Base-by-base conservation (phyloP, 1,140 invertebrate species). In the Aplysia californica region DNA sequence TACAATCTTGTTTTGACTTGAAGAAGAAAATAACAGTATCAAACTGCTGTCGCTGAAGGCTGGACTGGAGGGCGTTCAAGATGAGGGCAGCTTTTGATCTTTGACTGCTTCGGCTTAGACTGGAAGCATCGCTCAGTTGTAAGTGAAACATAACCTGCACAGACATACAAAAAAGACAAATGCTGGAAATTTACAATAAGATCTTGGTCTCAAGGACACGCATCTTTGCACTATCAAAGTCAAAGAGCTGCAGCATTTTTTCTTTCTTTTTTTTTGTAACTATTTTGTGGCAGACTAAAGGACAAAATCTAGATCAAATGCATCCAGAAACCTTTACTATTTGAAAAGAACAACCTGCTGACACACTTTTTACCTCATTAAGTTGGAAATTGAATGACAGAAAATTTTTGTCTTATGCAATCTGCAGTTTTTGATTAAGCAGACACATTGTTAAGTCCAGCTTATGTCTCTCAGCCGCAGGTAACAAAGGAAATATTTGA, bases 21-120 rank as follows among this genome's bases (percentile, higher is more conserved):
- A 90, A 81, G 72, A 88, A 90, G 79, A 88, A 89, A 1, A 83
- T 73, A 20, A 90, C 84, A 61, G 88, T 90, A 71, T 89, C 87
- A 2, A 90, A 72, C 56, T 90, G 89, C 56, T 86, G 73, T 64
- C 90, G 89, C 77, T 87, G 86, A 3, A 90, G 81, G 6, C 86
- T 86, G 10, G 84, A 66, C 71, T 87, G 83, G 39, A 89, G 74
- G 0, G 87, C 83, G 59, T 85, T 83, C 2, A 89, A 50, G 2
- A 87, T 86, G 15, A 89, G 79, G 10, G 86, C 82, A 59, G 85
- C 86, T 26, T 85, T 76, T 1, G 84, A 83, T 87, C 87, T 87
- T 39, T 78, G 80, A 59, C 88, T 89, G 18, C 85, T 76, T 44
- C 85, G 85, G 79, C 87, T 88, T 64, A 89, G 64, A 1, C 56